Evolutionary conservation across 35 echinoderm and acorn worm species (phyloP).

Genomic region (Anneissia japonica): DNA sequence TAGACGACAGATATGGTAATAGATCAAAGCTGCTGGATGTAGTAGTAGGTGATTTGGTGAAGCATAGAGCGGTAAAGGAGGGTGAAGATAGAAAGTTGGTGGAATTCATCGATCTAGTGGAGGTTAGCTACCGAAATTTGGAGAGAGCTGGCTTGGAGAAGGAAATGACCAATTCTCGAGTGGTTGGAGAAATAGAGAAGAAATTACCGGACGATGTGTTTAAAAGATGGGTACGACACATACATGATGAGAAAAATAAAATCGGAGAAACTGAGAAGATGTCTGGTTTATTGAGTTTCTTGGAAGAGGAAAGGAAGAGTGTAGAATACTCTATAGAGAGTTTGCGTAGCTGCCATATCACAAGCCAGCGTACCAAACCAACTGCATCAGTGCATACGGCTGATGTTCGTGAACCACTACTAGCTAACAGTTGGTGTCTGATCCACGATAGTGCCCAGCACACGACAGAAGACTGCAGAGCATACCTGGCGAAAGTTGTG

Average conservation of each 20-base stretch:
- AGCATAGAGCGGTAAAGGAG: neutral
- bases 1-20: no score
- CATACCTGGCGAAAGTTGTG: neutral
- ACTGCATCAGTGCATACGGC: no score
- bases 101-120: slow-evolving; percentile 12
- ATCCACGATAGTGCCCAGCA: neutral
- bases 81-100: neutral
- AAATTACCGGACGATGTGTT: neutral
- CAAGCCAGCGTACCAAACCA: no score
- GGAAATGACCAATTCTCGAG: neutral
- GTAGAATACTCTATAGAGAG: neutral
- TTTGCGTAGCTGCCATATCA: no score
- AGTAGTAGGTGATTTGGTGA: slow-evolving; percentile 4
- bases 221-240: slow-evolving; percentile 3
- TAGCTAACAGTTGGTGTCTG: no score
- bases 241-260: neutral
- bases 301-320: neutral
- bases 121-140: neutral
- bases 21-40: neutral
- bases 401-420: no score
- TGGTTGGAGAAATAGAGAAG: neutral
- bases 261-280: neutral
- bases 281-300: neutral
- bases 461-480: neutral
- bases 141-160: neutral